These are phyloP conservation scores for Ectemnius continuus DNA, from an alignment of 2,888 invertebrate genomes.

Conservation along the genomic window DNA sequence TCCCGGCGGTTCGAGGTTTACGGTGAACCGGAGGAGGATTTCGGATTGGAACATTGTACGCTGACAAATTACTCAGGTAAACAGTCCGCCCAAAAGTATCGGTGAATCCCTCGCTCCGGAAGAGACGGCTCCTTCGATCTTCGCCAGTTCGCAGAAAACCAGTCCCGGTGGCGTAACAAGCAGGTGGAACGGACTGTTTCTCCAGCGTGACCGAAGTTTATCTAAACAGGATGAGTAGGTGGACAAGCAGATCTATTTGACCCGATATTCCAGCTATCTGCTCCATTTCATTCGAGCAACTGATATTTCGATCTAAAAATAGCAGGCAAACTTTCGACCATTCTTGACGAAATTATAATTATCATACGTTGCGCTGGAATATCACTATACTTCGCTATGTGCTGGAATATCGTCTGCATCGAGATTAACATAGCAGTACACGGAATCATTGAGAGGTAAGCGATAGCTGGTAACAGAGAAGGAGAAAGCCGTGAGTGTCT, in stretches of 20 bases:
- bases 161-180: conserved; percentile 8
- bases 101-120: conserved; percentile 13
- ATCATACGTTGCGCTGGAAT: neutral
- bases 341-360: neutral
- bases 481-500: neutral
- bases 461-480: neutral
- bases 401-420: too few species aligned
- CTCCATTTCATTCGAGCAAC: neutral
- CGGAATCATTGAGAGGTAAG: neutral
- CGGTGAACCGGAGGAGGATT: conserved; percentile 48
- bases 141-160: conserved; percentile 28
- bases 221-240: conserved; percentile 25
- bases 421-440: neutral
- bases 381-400: too few species aligned
- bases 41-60: conserved; percentile 63
- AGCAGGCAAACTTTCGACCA: neutral
- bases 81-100: conserved; percentile 69
- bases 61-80: conserved; percentile 75
- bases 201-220: neutral
- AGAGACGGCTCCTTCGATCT: conserved; percentile 6
- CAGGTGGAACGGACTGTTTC: conserved; percentile 36
- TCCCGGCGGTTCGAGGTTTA: conserved; percentile 35
- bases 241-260: neutral
- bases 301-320: neutral
- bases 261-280: neutral